Conservation (phyloP, 2,797 vertebrate species). For the Moxostoma hubbsi region DNA sequence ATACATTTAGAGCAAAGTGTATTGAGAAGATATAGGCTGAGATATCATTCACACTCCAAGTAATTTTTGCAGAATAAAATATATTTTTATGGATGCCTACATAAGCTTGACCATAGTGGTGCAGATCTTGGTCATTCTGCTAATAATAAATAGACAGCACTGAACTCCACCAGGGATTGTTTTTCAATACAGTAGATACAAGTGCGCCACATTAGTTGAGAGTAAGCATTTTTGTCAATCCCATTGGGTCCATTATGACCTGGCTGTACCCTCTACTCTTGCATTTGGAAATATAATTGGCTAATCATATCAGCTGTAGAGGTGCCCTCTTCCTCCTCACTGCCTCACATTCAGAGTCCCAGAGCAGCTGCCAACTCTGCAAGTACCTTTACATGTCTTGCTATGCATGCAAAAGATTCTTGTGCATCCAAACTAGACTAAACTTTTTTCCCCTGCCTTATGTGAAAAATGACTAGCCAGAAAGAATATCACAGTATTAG, state of each 20-base stretch:
- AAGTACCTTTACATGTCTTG: constrained; percentile 16
- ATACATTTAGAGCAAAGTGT: no score
- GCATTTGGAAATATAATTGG: constrained; percentile 40
- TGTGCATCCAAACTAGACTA: constrained; percentile 33
- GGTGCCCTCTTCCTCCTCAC: constrained; percentile 35
- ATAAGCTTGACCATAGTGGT: constrained; percentile 18
- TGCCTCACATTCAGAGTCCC: not conserved
- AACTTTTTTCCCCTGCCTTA: constrained; percentile 19
- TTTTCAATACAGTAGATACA: constrained; percentile 17
- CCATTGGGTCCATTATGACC: constrained; percentile 42
- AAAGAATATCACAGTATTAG: constrained; percentile 25
- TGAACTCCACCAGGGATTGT: constrained; percentile 30
- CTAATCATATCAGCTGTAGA: constrained; percentile 18
- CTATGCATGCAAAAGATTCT: constrained; percentile 23
- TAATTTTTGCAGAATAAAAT: constrained; percentile 1
- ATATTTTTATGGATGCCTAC: constrained; percentile 23
- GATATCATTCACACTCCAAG: constrained; percentile 8
- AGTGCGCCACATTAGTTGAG: constrained; percentile 26
- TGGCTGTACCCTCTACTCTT: constrained; percentile 27
- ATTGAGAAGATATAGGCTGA: no score
- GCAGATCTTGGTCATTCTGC: constrained; percentile 19
- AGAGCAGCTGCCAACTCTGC: not conserved
- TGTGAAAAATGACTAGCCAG: constrained; percentile 24
- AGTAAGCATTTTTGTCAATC: constrained; percentile 35
- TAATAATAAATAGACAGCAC: constrained; percentile 24